These are phyloP conservation scores for Cheilosia vulpina DNA, from an alignment of 2,888 invertebrate species.

Conservation along the genomic window DNA sequence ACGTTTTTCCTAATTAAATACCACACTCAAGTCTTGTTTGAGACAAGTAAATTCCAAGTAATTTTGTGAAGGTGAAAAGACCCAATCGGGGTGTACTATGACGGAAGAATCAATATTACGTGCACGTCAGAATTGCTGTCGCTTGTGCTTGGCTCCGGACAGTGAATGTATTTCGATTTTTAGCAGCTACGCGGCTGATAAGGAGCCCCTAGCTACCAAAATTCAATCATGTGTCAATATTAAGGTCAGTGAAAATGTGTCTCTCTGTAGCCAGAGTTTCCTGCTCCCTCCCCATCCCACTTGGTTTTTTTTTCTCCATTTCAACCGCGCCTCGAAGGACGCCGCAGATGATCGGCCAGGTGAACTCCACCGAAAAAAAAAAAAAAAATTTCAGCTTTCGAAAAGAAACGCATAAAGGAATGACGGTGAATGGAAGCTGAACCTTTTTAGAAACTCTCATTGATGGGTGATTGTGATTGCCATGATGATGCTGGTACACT, in stretches of 20 bases:
- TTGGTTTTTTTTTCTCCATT: conserved; percentile 23
- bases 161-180: conserved; percentile 84
- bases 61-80: conserved; percentile 51
- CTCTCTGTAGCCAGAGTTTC: conserved; percentile 20
- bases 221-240: conserved; percentile 83
- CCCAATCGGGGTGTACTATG: conserved; percentile 67
- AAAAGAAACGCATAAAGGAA: conserved; percentile 42
- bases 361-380: conserved; percentile 57
- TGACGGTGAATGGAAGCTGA: conserved; percentile 57
- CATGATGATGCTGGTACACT: conserved; percentile 62
- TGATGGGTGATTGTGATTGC: conserved; percentile 66
- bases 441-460: conserved; percentile 53
- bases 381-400: conserved; percentile 25
- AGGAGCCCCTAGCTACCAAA: conserved; percentile 83
- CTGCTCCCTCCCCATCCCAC: conserved; percentile 22
- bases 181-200: conserved; percentile 83
- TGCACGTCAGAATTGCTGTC: conserved; percentile 82
- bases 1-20: conserved; percentile 40
- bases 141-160: conserved; percentile 83
- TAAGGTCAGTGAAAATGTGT: conserved; percentile 81
- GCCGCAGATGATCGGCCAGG: conserved; percentile 69
- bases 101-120: conserved; percentile 77
- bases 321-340: conserved; percentile 60
- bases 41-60: conserved; percentile 13
- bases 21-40: conserved; percentile 13